phyloP scores from a whole-genome alignment of 2,888 invertebrate species.

The Microdon myrmicae region DNA sequence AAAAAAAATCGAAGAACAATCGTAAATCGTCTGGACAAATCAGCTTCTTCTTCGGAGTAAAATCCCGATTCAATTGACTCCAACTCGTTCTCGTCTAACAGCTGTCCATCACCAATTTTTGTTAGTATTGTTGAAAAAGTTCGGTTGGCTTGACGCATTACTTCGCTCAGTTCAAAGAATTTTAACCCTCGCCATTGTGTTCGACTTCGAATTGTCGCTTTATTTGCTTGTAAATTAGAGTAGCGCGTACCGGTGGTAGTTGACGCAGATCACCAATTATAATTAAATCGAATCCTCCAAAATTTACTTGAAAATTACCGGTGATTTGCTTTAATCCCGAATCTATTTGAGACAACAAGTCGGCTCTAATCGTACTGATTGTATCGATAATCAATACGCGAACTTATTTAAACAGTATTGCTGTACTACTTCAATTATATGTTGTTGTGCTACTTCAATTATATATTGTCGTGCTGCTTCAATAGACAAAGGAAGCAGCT shows the following conservation, averaged over 20 bases:
- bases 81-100: no score
- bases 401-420: constrained; percentile 48
- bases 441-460: constrained; percentile 51
- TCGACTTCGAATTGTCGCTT: constrained; percentile 49
- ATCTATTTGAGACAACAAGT: constrained; percentile 57
- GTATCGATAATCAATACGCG: constrained; percentile 59
- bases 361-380: constrained; percentile 60
- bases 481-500: constrained; percentile 45
- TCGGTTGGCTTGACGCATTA: constrained; percentile 58
- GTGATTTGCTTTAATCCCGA: constrained; percentile 59
- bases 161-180: constrained; percentile 57
- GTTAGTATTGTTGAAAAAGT: constrained; percentile 55
- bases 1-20: no score
- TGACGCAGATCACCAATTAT: constrained; percentile 62
- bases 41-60: no score
- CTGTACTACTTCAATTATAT: constrained; percentile 48
- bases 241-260: constrained; percentile 59
- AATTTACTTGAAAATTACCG: constrained; percentile 55
- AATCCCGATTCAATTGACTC: no score
- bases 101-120: constrained; percentile 55
- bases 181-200: constrained; percentile 56
- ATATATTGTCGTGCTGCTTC: constrained; percentile 51
- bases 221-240: constrained; percentile 56
- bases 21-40: no score
- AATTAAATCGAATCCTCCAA: constrained; percentile 60